These are phyloP conservation scores for Saccostrea echinata DNA, from an alignment of 1,140 invertebrate species.

Conservation along the genomic window DNA sequence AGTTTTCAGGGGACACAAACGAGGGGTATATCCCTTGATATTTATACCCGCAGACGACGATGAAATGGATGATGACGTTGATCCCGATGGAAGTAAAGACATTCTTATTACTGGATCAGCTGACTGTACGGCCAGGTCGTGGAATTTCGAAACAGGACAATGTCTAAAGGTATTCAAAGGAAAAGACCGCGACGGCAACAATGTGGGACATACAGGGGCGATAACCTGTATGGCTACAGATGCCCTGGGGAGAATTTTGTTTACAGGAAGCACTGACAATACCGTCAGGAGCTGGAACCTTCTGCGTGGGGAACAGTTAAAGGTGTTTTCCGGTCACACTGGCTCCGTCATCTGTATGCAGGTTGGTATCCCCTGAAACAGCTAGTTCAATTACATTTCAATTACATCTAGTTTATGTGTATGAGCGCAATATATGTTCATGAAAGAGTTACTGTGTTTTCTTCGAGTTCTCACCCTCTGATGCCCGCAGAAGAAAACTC, in stretches of 20 bases:
- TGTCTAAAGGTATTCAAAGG: slow-evolving; percentile 80
- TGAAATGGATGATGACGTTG: slow-evolving; percentile 62
- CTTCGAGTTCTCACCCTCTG: too few relatives aligned
- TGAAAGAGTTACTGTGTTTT: too few relatives aligned
- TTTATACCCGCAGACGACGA: slow-evolving; percentile 81
- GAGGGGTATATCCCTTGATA: slow-evolving; percentile 82
- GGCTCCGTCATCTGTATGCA: slow-evolving; percentile 81
- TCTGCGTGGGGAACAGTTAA: slow-evolving; percentile 77
- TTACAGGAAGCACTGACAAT: slow-evolving; percentile 81
- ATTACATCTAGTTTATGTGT: too few relatives aligned
- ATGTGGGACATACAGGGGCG: slow-evolving; percentile 78
- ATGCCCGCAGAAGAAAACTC: too few relatives aligned
- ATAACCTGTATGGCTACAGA: slow-evolving; percentile 82
- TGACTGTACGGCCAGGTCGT: slow-evolving; percentile 81
- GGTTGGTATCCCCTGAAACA: slow-evolving; percentile 65
- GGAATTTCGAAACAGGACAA: slow-evolving; percentile 81
- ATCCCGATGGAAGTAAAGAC: slow-evolving; percentile 76
- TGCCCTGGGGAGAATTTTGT: slow-evolving; percentile 77
- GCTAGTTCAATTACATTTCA: too few relatives aligned
- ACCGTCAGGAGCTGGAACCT: slow-evolving; percentile 82
- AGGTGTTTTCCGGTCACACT: slow-evolving; percentile 81
- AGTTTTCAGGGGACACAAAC: slow-evolving; percentile 81
- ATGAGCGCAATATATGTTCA: too few relatives aligned
- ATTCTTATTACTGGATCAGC: slow-evolving; percentile 82
- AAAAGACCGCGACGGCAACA: slow-evolving; percentile 36